Base-by-base conservation (phyloP, 2,888 invertebrate genomes). In the Polydrusus tereticollis region DNA sequence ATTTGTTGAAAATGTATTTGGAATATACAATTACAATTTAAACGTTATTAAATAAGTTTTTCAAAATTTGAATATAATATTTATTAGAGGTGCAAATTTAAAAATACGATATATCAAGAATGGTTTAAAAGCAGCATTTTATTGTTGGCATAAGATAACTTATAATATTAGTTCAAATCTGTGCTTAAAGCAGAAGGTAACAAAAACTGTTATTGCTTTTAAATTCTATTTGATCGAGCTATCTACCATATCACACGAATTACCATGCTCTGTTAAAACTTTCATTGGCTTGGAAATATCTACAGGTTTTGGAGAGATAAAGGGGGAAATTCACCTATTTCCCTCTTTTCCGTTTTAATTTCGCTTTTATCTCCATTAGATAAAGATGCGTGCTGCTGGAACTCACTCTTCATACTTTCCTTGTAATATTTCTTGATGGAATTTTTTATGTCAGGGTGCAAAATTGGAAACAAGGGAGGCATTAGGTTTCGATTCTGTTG, bases 361-460 rank as follows among this genome's bases (percentile, higher is more conserved):
- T 89, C 87, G 81, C 88, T 83, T 82, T 89, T 90, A 78, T 86
- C 87, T 29, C 91, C 91, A 76, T 91, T 91, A 75, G 90, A 89
- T 18, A 88, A 87, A 47, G 88, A 89, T 57, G 91, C 90, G 79
- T 93, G 92, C 2, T 91, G 90, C 86, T 93, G 93, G 69, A 93
- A 85, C 83, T 95, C 95, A 82, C 90, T 90, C 85, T 95, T 95
- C 91, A 96, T 92, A 72, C 94, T 94, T 84, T 96, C 96, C 85
- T 96, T 96, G 87, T 96, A 96, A 85, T 94, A 93, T 86, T 95
- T 94, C 85, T 94, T 95, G 87, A 96, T 90, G 78, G 94, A 93
- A 83, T 92, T 91, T 86, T 95, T 94, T 88, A 94, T 91, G 83
- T 94, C 94, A 82, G 91, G 90, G 86, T 91, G 91, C 86, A 93